Conservation (phyloP, 2,797 vertebrate genomes). For the Geotrypetes seraphini region DNA sequence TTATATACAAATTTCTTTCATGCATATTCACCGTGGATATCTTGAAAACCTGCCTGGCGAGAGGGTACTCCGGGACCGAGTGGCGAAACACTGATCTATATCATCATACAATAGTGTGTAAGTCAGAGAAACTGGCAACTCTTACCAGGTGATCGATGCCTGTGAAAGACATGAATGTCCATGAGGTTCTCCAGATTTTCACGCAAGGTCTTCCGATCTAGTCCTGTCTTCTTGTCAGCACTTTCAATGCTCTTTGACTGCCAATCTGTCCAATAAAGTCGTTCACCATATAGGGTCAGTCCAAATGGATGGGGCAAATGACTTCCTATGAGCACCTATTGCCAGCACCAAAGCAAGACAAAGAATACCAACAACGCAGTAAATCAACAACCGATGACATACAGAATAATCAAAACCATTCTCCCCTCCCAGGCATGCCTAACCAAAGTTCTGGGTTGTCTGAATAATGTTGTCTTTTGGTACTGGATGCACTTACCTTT, state of each 20-base stretch:
- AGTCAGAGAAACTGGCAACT: no score
- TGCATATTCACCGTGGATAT: no score
- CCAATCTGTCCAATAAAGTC: constrained; percentile 98
- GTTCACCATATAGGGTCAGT: constrained; percentile 82
- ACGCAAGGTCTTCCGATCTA: constrained; percentile 69
- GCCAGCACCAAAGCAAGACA: not conserved
- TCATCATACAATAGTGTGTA: no score
- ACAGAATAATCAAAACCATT: no score
- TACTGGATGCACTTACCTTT: constrained; percentile 53
- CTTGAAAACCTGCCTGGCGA: no score
- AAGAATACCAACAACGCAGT: not conserved
- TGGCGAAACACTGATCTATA: no score
- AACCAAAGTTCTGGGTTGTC: no score
- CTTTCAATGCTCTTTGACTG: constrained; percentile 97
- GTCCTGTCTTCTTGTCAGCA: constrained; percentile 74
- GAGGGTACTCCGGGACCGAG: no score
- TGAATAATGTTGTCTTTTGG: no score
- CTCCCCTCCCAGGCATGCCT: no score
- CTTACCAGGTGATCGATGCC: constrained; percentile 69
- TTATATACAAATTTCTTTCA: no score
- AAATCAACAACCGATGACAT: no score
- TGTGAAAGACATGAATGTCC: constrained; percentile 97
- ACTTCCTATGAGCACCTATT: constrained; percentile 84
- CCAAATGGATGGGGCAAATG: constrained; percentile 94
- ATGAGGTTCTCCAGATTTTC: constrained; percentile 96